phyloP scores from a whole-genome alignment of 2,797 vertebrate genomes.

The Leontopithecus rosalia region DNA sequence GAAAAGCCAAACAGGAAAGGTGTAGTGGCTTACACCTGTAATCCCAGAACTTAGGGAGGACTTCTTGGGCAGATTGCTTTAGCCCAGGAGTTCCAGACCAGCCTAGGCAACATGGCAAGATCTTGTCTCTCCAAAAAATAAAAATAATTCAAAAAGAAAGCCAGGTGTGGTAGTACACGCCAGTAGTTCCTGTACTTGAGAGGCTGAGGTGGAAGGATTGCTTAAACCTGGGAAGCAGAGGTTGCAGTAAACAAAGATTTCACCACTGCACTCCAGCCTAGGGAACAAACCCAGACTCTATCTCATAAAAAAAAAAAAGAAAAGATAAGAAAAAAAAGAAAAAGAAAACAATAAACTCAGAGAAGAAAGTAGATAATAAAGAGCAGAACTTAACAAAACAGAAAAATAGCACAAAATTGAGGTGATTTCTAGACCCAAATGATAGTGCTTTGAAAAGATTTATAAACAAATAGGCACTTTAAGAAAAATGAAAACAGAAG shows the following conservation, averaged over 20 bases:
- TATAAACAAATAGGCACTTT: not conserved
- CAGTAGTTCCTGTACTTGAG: too few relatives aligned
- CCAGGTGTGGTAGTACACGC: too few relatives aligned
- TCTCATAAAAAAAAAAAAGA: not conserved
- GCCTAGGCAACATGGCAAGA: too few relatives aligned
- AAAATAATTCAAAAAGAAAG: too few relatives aligned
- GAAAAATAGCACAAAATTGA: not conserved
- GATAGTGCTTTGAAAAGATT: not conserved
- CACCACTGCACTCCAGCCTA: not conserved
- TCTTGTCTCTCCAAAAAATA: too few relatives aligned
- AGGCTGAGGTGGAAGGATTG: too few relatives aligned
- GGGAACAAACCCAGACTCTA: not conserved
- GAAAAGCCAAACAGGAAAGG: not conserved
- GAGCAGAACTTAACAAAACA: not conserved
- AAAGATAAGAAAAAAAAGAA: not conserved
- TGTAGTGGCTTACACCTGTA: too few relatives aligned
- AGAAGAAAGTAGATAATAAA: not conserved
- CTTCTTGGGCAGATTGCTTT: too few relatives aligned
- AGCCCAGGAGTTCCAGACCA: too few relatives aligned
- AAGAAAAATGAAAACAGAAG: not conserved
- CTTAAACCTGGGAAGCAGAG: too few relatives aligned
- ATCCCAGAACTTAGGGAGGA: too few relatives aligned
- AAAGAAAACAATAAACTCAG: not conserved
- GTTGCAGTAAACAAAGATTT: too few relatives aligned
- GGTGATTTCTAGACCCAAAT: not conserved